These are phyloP conservation scores for human DNA, from an alignment of 2,113 vertebrate species.

Conservation along the genomic window GRCh38 chr9:131638501-131639000, in stretches of 20 bases:
- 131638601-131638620: fast-evolving
- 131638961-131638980: neutral
- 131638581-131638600: neutral
- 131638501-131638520: fast-evolving
- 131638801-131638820: neutral
- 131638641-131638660: conserved; percentile 97
- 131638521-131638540: neutral
- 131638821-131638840: too few relatives aligned
- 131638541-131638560: neutral
- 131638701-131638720: conserved; percentile 97
- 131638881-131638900: neutral
- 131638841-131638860: too few relatives aligned
- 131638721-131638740: conserved; percentile 98
- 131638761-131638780: conserved; percentile 96
- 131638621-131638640: conserved; percentile 90
- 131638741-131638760: conserved; percentile 98
- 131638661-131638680: conserved; percentile 93
- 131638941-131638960: neutral
- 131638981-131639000: neutral
- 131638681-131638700: conserved; percentile 97
- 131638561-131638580: neutral
- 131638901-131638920: neutral
- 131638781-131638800: conserved; percentile 91
- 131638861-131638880: fast-evolving
- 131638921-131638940: neutral